Evolutionary conservation across 2,113 vertebrate genomes (phyloP), one percentile per base, ranked within the genome.

Genomic region (Eidolon helvum): DNA sequence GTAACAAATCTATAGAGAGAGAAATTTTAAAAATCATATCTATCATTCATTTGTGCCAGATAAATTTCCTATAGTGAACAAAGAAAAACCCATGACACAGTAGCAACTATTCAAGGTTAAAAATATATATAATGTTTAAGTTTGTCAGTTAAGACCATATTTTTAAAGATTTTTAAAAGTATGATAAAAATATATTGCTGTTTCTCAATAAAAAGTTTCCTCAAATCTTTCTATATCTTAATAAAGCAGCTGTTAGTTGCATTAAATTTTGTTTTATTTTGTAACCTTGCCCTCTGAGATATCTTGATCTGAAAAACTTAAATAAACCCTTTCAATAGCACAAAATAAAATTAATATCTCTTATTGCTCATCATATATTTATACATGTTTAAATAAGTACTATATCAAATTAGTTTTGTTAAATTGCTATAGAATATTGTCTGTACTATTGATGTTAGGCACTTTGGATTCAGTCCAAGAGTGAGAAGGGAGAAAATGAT

Each of bases 271-370:
- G 19, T 40, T 83, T n/a, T 87, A n/a, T 40, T 95, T 71, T 91
- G 8, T 95, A 85, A 59, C 14, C 5, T 68, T 40, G 2, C 9
- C 21, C 35, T 92, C 33, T 93, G 61, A 94, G 16, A 92, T 91
- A 35, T 69, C 50, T 93, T 85, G 22, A 59, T 74, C 15, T 83
- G 63, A 84, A 88, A 91, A 91, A 61, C 1, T 43, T 83, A 87
- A 97, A 78, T 48, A 59, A 18, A 86, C 40, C 0, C 10, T 90
- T 68, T 75, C 57, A 90, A 79, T 55, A 77, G 24, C 38, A 61
- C 14, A 89, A 91, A 96, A 80, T 83, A 90, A 87, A 88, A 89
- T 93, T 75, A 86, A 88, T 83, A 89, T 72, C 22, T 68, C 75
- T 95, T 93, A 75, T 0, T 77, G 21, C 38, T 85, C 24, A 68